Base-by-base conservation (phyloP, 2,888 invertebrate genomes). In the Chloroclysta siterata region DNA sequence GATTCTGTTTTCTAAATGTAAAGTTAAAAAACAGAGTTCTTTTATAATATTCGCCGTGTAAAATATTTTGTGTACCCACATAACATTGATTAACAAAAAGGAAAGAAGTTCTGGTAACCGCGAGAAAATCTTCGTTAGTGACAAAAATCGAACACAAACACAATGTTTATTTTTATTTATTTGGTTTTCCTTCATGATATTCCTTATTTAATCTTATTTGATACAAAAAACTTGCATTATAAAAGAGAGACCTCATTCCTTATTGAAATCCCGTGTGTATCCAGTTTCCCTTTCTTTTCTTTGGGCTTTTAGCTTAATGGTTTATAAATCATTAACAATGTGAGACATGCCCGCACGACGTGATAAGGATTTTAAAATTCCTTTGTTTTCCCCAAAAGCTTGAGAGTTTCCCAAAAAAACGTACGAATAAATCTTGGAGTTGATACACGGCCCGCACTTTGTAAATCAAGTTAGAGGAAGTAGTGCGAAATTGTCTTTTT, bases 291-390 rank as follows among this genome's bases (percentile, higher is more conserved):
- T 77, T 74, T 76, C 76, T 76, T 79, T 75, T 76, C 79, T 77
- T 71, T 73, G 65, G 63, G 84, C 87, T 87, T 82, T 88, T 83
- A 86, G 81, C 80, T 79, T 83, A 85, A 86, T 86, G 85, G 80
- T 80, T 83, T 82, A 84, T 86, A 85, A 86, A 87, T 87, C 82
- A 85, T 86, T 84, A 84, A 87, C 83, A 82, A 81, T 81, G 82
- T 76, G 78, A 83, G 80, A 79, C 81, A 84, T 79, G 65, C 79
- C 76, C 72, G 68, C 75, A 74, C 71, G 74, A 77, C 80, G 83
- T 82, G 82, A 80, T 77, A 76, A 68, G 75, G 64, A 76, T 66
- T 65, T 64, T 62, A 62, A 68, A 77, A 75, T 75, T 58, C 55
- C 51, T 65, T 65, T 65, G 65, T 65, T 65, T 65, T 65, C 46